phyloP scores from a whole-genome alignment of 2,797 vertebrate genomes.

The Sciaenops ocellatus region DNA sequence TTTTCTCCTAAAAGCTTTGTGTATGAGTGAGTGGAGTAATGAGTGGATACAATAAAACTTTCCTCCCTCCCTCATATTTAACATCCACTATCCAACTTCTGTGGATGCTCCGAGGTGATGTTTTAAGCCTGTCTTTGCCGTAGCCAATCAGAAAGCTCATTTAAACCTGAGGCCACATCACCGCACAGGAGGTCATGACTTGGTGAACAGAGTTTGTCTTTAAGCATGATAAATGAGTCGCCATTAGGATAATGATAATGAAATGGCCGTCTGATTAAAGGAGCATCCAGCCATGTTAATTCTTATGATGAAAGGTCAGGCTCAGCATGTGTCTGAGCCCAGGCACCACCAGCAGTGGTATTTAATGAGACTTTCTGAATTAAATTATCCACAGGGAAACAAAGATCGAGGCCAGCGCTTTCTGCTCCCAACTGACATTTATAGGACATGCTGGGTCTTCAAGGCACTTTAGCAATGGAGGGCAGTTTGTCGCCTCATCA shows the following conservation, averaged over 20 bases:
- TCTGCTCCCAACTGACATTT: slow-evolving; percentile 53
- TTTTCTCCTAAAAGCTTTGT: slow-evolving; percentile 34
- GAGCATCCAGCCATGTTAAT: slow-evolving; percentile 70
- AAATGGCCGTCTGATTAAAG: slow-evolving; percentile 72
- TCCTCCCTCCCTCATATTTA: slow-evolving; percentile 16
- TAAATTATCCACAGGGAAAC: slow-evolving; percentile 71
- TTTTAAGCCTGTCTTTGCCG: slow-evolving; percentile 2
- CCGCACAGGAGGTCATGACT: background rate
- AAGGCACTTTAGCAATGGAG: slow-evolving; percentile 29
- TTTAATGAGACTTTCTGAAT: slow-evolving; percentile 76
- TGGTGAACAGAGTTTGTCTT: slow-evolving; percentile 31
- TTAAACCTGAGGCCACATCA: slow-evolving; percentile 28
- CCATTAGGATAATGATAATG: slow-evolving; percentile 71
- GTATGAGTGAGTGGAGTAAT: slow-evolving; percentile 35
- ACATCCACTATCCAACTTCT: slow-evolving; percentile 9
- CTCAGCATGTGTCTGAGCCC: slow-evolving; percentile 58
- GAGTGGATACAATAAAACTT: slow-evolving; percentile 21
- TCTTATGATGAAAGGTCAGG: slow-evolving; percentile 75
- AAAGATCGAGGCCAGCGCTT: slow-evolving; percentile 50
- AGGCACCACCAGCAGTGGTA: slow-evolving; percentile 36
- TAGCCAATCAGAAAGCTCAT: slow-evolving; percentile 15
- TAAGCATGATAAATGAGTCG: slow-evolving; percentile 57
- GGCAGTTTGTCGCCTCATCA: slow-evolving; percentile 42
- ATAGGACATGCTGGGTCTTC: slow-evolving; percentile 35
- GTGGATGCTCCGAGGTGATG: background rate